Base-by-base conservation (phyloP, 2,113 vertebrate genomes). In the Tinamus guttatus region DNA sequence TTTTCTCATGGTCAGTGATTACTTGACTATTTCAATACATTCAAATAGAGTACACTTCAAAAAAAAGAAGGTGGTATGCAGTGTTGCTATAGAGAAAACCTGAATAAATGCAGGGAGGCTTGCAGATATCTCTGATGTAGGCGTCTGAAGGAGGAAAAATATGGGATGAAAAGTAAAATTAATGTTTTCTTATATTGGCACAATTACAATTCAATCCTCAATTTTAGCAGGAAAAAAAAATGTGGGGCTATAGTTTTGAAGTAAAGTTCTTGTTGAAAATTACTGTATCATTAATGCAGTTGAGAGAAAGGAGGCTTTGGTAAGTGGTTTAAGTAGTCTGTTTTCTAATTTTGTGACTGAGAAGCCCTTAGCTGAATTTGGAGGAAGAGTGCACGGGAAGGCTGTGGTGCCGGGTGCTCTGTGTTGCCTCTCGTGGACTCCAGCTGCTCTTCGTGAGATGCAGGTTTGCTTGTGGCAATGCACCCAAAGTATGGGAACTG, bases 101-200 rank as follows among this genome's bases (percentile, higher is more conserved):
- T 85, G 38, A 60, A 27, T 82, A 82, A 82, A 82, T 0, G 9
- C 62, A 32, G 32, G 25, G 64, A 69, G 82, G 21, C 71, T 82
- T 76, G 45, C 45, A 49, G 45, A 19, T 69, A n/a, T 36, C 15
- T 49, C 21, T 69, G 11, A 45, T 49, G 45, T 73, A 62, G 54
- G 73, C 91, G 19, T 85, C 38, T 68, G 71, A 89, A 49, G 7
- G 8, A 36, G 54, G 79, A 94, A 85, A 56, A 87, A 82, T 58
- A 69, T 27, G 67, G 67, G 59, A 43, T 95, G 70, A 85, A 89
- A 90, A 87, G 21, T 58, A 70, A 89, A 79, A 40, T 65, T 73
- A 62, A 11, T 87, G 32, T 95, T 96, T 95, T 58, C 54, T 58
- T 58, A 41, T 73, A 68, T 54, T 96, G 69, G 77, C 45, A 73